Evolutionary conservation across 35 echinoderm and acorn worm genomes (phyloP), one percentile per base, ranked within the genome.

Genomic region (Ophiothrix spiculata): DNA sequence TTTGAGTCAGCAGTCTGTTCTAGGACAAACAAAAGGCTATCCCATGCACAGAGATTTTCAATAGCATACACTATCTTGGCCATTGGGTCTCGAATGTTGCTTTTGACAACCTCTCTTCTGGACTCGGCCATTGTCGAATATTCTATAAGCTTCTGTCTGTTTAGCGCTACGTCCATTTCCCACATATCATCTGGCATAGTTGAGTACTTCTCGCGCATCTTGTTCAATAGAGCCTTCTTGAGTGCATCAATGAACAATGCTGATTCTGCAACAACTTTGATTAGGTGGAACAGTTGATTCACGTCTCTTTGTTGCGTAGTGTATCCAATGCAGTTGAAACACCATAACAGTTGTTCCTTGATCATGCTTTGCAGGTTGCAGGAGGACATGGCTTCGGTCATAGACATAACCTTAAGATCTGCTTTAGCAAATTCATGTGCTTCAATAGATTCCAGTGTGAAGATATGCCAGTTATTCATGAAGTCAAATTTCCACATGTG

Each of bases 341-440:
- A 86, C 84, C 84, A 86, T 23, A 86, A 64, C 1, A 86, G 84
- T 45, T 86, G 64, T 15, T 86, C 84, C 32, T 77, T 75, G 8
- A 77, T 77, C 23, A 86, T 33, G 31, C 17, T 14, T 13, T 75
- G n/a, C n/a, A n/a, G n/a, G n/a, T n/a, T n/a, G n/a, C n/a, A n/a
- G n/a, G n/a, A n/a, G n/a, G n/a, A n/a, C n/a, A n/a, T n/a, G n/a
- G n/a, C n/a, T n/a, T n/a, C n/a, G n/a, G n/a, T n/a, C n/a, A n/a
- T n/a, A n/a, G n/a, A n/a, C n/a, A n/a, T n/a, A n/a, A n/a, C n/a
- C 35, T 77, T 39, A 3, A 77, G 10, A 75, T 86, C 69, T 15
- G 63, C 34, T 13, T 39, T 32, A 15, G 36, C 54, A 39, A 38
- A 64, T 32, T 76, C 17, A 33, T 56, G 64, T 42, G 33, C 2